Percentiles rank a stretch among this genome's conserved stretches.
Conservation (phyloP, 2,113 vertebrate species). For the Regulus satrapa region DNA sequence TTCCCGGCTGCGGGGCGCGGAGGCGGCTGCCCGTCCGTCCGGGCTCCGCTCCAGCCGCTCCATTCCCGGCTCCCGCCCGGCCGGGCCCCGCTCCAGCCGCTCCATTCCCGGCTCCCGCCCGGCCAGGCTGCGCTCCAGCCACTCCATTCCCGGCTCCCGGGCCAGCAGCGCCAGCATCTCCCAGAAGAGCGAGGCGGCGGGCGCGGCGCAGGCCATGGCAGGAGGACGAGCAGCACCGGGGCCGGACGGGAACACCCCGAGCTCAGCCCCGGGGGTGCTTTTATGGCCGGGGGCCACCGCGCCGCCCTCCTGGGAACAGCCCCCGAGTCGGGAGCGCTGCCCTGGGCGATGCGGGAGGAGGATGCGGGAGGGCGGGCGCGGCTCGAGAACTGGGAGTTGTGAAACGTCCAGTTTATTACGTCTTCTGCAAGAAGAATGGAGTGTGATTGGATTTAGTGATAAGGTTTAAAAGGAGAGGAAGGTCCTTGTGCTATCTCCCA, state of each 20-base stretch:
- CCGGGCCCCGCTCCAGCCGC: background rate
- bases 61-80: background rate
- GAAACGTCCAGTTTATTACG: accelerated
- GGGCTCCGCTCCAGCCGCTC: background rate
- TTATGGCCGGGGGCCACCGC: background rate
- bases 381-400: accelerated
- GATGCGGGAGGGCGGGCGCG: accelerated
- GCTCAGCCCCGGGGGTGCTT: accelerated
- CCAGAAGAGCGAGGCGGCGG: background rate
- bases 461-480: background rate
- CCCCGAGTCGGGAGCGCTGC: background rate
- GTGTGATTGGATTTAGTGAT: accelerated
- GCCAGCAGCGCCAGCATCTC: background rate
- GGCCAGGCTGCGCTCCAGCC: background rate
- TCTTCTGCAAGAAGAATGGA: too few relatives aligned
- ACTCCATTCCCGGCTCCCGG: background rate
- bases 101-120: background rate
- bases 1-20: accelerated
- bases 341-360: background rate
- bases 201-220: accelerated
- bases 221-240: accelerated
- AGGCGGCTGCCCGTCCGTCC: accelerated
- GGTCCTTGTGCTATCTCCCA: background rate
- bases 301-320: accelerated
- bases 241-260: accelerated